phyloP scores from a whole-genome alignment of 2,888 invertebrate genomes.

The Agapostemon virescens region DNA sequence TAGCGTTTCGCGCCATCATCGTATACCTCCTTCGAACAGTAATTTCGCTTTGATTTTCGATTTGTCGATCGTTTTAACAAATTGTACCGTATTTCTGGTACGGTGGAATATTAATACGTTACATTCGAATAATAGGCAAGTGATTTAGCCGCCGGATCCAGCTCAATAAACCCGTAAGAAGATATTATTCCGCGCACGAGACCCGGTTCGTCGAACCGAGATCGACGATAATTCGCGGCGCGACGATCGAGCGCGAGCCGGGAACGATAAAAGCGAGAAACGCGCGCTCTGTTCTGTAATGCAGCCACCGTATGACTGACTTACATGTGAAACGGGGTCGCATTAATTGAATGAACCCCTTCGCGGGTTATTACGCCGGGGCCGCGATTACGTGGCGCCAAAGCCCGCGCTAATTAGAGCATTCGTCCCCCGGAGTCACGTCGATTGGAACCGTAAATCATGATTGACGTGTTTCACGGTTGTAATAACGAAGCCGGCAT shows the following conservation, averaged over 20 bases:
- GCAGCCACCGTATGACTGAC: not conserved
- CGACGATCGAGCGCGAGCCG: slow-evolving; percentile 15
- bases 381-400: slow-evolving; percentile 34
- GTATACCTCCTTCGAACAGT: not conserved
- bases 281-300: slow-evolving; percentile 23
- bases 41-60: too few species aligned
- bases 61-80: not conserved
- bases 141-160: not conserved
- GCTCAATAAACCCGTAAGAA: not conserved
- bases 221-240: slow-evolving; percentile 26
- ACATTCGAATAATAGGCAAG: not conserved
- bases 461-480: slow-evolving; percentile 34
- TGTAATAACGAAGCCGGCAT: slow-evolving; percentile 41
- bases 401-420: slow-evolving; percentile 49
- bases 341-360: slow-evolving; percentile 34
- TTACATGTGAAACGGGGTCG: slow-evolving; percentile 1
- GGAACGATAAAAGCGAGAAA: slow-evolving; percentile 23
- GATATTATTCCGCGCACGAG: slow-evolving; percentile 1
- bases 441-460: slow-evolving; percentile 29
- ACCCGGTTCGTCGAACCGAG: not conserved
- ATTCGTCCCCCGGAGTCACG: slow-evolving; percentile 44
- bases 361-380: slow-evolving; percentile 30
- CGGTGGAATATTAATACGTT: not conserved
- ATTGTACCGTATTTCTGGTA: not conserved
- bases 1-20: not conserved